phyloP scores from a whole-genome alignment of 2,113 vertebrate genomes.

The Gallinago jamesoni region DNA sequence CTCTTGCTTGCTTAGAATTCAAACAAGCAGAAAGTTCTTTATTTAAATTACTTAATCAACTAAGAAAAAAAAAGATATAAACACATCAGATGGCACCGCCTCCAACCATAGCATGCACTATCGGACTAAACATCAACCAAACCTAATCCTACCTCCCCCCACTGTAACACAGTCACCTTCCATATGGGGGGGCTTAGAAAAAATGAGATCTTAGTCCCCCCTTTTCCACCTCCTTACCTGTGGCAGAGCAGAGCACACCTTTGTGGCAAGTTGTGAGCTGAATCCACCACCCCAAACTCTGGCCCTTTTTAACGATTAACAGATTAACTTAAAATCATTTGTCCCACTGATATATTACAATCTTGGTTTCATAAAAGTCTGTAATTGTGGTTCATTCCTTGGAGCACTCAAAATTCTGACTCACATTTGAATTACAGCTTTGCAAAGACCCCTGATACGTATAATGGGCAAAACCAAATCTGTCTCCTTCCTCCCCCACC shows the following conservation, averaged over 20 bases:
- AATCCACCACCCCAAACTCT: not conserved
- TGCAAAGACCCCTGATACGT: not conserved
- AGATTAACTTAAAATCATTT: not conserved
- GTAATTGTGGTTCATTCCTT: not conserved
- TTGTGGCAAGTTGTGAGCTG: not conserved
- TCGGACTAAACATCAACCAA: not conserved
- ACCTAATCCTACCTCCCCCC: not conserved
- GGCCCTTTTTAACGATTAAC: not conserved
- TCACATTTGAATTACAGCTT: constrained; percentile 3
- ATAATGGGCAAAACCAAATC: not conserved
- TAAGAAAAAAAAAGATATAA: not conserved
- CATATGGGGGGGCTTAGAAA: not conserved
- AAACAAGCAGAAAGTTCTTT: not conserved
- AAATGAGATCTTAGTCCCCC: not conserved
- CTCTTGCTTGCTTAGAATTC: not conserved
- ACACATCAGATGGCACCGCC: not conserved
- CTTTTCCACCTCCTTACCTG: not conserved
- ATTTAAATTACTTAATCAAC: not conserved
- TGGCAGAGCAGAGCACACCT: not conserved
- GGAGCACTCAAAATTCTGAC: not conserved
- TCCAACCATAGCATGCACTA: not conserved
- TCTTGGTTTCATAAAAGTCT: not conserved
- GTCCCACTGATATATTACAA: not conserved
- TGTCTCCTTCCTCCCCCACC: not conserved
- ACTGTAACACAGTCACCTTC: not conserved